Percentiles rank a stretch among this genome's conserved stretches.
These are phyloP conservation scores for Cyphomyrmex costatus DNA, from an alignment of 1,140 invertebrate species.

Conservation along the genomic window DNA sequence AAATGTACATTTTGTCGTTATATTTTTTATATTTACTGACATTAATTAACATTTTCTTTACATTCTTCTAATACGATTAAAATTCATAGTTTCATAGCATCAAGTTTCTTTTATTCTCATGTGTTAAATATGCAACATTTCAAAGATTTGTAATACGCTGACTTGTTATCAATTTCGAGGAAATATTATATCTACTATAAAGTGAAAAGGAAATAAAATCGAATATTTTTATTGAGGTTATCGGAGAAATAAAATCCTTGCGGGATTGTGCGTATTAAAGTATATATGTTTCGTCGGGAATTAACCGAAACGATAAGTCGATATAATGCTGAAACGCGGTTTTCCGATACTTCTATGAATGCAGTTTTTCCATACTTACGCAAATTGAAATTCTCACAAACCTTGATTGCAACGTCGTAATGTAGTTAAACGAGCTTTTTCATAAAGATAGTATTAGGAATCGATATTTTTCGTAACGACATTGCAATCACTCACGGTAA, in stretches of 20 bases:
- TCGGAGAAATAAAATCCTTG: slow-evolving; percentile 45
- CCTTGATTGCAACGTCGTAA: slow-evolving; percentile 25
- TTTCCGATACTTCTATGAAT: slow-evolving; percentile 52
- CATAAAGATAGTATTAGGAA: slow-evolving; percentile 42
- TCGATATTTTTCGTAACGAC: slow-evolving; percentile 43
- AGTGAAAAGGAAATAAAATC: slow-evolving; percentile 24
- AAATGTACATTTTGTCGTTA: not conserved
- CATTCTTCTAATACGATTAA: not conserved
- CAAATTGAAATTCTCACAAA: slow-evolving; percentile 62
- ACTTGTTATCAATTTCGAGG: slow-evolving; percentile 30
- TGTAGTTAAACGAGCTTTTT: slow-evolving; percentile 52
- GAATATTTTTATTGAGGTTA: slow-evolving; percentile 48
- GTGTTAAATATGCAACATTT: slow-evolving; percentile 6
- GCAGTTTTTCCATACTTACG: slow-evolving; percentile 50
- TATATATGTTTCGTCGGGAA: slow-evolving; percentile 41
- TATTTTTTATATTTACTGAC: not conserved
- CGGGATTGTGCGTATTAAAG: slow-evolving; percentile 36
- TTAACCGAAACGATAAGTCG: slow-evolving; percentile 55
- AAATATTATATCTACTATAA: slow-evolving; percentile 24
- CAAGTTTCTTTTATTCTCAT: not conserved
- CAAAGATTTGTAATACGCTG: slow-evolving; percentile 24
- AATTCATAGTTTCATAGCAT: not conserved
- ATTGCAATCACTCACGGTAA: slow-evolving; percentile 11
- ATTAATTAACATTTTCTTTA: slow-evolving; percentile 8
- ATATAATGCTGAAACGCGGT: slow-evolving; percentile 43